These are phyloP conservation scores for Columba janthina DNA, from an alignment of 2,113 vertebrate genomes.

Conservation along the genomic window DNA sequence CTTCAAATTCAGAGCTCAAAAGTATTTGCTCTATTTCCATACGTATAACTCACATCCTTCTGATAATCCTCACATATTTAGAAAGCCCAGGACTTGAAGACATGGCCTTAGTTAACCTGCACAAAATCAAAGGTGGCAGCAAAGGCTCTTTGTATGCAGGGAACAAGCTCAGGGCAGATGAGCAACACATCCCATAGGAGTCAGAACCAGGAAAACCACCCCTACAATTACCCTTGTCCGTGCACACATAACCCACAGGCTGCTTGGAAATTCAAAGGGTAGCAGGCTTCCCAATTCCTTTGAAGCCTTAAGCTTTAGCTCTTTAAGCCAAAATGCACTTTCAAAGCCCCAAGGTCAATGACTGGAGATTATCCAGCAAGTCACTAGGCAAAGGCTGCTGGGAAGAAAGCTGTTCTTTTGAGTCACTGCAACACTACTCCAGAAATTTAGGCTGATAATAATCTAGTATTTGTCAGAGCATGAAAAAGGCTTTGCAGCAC, in stretches of 20 bases:
- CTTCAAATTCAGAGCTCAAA: background rate
- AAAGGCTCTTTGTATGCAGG: background rate
- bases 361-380: background rate
- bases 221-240: background rate
- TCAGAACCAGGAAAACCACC: background rate
- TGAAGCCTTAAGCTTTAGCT: constrained; percentile 28
- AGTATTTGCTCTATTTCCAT: background rate
- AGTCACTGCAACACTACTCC: background rate
- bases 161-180: background rate
- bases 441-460: background rate
- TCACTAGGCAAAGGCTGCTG: background rate
- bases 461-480: background rate
- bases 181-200: background rate
- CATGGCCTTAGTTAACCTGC: background rate
- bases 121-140: background rate
- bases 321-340: constrained; percentile 23
- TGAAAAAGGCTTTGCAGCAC: background rate
- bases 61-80: background rate
- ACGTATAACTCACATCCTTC: background rate
- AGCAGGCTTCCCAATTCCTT: background rate
- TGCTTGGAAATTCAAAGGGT: background rate
- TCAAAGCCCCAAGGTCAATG: constrained; percentile 16
- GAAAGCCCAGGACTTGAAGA: background rate
- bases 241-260: background rate
- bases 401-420: background rate